Percentiles rank a stretch among this genome's conserved stretches.
Conservation (phyloP, 2,888 invertebrate species). For the Macrophya annulata region DNA sequence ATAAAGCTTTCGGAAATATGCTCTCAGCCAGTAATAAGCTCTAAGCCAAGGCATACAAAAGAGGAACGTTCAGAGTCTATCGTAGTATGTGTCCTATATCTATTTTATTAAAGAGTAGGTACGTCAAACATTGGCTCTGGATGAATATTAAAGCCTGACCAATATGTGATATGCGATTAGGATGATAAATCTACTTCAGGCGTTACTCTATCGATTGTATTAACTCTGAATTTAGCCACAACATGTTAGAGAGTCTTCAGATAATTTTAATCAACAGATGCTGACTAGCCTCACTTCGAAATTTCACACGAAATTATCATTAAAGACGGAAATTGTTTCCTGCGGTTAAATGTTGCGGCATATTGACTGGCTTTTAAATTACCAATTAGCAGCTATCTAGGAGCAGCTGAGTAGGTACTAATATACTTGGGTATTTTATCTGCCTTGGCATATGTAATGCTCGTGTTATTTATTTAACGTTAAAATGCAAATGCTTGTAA, state of each 20-base stretch:
- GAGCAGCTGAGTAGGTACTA: background rate
- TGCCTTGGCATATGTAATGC: background rate
- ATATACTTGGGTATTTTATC: background rate
- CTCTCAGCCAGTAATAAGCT: constrained; percentile 16
- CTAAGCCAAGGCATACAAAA: background rate
- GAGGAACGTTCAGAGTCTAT: background rate
- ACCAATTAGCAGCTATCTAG: background rate
- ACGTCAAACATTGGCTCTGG: background rate
- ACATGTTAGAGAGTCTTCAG: background rate
- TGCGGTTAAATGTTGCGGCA: background rate
- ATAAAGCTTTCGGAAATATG: background rate
- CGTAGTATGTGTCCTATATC: background rate
- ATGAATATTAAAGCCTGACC: background rate
- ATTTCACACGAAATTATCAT: constrained; percentile 6
- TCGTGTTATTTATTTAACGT: background rate
- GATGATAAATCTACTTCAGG: constrained; percentile 4
- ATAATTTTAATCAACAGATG: background rate
- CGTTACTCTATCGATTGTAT: background rate
- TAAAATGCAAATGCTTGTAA: background rate
- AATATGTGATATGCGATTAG: background rate
- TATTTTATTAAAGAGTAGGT: constrained; percentile 7
- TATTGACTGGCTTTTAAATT: constrained; percentile 1
- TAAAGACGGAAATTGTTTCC: constrained; percentile 12
- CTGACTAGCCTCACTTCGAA: background rate
- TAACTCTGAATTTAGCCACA: background rate